Conservation (phyloP, 2,888 invertebrate genomes). For the Chrysolina haemoptera region DNA sequence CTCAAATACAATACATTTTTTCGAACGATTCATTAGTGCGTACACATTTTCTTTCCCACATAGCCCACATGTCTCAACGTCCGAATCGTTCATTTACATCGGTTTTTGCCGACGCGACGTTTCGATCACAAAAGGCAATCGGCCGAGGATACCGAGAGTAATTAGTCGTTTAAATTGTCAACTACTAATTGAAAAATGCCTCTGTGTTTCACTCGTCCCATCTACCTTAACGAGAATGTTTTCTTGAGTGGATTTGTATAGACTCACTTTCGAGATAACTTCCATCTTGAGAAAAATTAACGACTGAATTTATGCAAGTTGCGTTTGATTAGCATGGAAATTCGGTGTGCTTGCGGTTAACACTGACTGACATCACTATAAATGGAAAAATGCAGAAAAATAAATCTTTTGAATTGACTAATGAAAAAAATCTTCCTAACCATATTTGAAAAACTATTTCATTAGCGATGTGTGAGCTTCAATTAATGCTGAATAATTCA, state of each 20-base stretch:
- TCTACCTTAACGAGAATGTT: conserved; percentile 1
- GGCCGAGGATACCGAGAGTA: background rate
- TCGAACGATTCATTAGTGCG: background rate
- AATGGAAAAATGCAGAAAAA: background rate
- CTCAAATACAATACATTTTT: background rate
- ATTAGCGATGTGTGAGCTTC: too few species aligned
- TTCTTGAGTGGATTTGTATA: background rate
- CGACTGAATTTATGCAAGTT: background rate
- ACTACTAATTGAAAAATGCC: background rate
- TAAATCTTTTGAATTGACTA: too few species aligned
- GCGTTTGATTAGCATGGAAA: background rate
- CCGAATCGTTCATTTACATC: background rate
- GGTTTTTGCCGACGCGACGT: background rate
- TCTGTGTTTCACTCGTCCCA: background rate
- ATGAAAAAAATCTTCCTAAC: background rate
- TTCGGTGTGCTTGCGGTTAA: background rate
- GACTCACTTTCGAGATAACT: background rate
- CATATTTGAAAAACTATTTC: background rate
- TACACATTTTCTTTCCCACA: background rate
- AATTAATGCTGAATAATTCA: too few species aligned
- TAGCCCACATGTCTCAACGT: background rate
- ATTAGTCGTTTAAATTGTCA: background rate
- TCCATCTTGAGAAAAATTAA: background rate
- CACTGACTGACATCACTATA: background rate
- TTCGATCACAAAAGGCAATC: background rate